These are phyloP conservation scores for Drosophila busckii DNA, from an alignment of 1,140 invertebrate genomes.

Conservation along the genomic window DNA sequence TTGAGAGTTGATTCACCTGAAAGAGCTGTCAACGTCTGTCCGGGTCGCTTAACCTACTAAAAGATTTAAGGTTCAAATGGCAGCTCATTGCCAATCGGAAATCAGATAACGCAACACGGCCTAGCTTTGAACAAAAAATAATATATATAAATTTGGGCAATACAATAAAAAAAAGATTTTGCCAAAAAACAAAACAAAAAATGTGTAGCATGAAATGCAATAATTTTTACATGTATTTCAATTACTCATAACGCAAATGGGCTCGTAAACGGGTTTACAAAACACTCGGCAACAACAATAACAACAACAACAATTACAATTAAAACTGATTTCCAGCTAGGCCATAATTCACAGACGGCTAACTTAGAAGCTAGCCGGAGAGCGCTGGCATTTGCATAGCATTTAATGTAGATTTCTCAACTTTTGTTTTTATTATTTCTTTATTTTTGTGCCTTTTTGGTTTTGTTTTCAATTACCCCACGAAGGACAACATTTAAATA, in stretches of 20 bases:
- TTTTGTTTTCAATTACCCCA: slow-evolving; percentile 50
- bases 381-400: slow-evolving; percentile 35
- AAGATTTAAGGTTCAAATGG: slow-evolving; percentile 65
- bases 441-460: too few species aligned
- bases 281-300: slow-evolving; percentile 31
- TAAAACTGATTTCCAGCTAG: slow-evolving; percentile 2
- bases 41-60: slow-evolving; percentile 23
- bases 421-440: too few species aligned
- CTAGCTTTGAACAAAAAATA: slow-evolving; percentile 40
- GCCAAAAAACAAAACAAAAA: too few species aligned
- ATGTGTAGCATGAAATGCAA: slow-evolving; percentile 52
- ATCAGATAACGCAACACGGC: slow-evolving; percentile 51
- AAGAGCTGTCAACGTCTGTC: slow-evolving; percentile 32
- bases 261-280: slow-evolving; percentile 41
- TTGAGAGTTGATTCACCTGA: slow-evolving; percentile 63
- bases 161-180: slow-evolving; percentile 31
- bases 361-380: slow-evolving; percentile 49
- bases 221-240: slow-evolving; percentile 65
- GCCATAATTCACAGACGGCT: slow-evolving; percentile 68
- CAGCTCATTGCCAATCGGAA: slow-evolving; percentile 71
- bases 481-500: slow-evolving; percentile 54
- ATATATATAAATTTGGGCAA: slow-evolving; percentile 11
- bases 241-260: slow-evolving; percentile 41
- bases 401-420: slow-evolving; percentile 40
- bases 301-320: slow-evolving; percentile 1